Percentiles rank a stretch among this genome's conserved stretches.
phyloP scores from a whole-genome alignment of 2,888 invertebrate genomes.

The Notodonta ziczac region DNA sequence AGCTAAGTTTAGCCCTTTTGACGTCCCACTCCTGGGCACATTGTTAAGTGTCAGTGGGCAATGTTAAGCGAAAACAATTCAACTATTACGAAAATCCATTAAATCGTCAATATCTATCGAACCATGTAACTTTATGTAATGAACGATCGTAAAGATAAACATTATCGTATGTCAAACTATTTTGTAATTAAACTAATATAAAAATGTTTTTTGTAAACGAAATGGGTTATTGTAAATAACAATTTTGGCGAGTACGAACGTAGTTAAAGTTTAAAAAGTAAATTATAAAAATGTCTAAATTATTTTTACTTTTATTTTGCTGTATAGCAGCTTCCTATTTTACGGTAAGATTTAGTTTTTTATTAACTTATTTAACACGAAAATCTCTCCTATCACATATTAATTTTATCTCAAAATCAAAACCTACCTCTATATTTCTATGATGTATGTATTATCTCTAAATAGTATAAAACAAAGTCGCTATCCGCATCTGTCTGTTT shows the following conservation, averaged over 20 bases:
- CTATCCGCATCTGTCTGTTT: too few species aligned
- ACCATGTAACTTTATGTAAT: constrained; percentile 5
- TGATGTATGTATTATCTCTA: background rate
- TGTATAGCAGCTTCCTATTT: constrained; percentile 14
- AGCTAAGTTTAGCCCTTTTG: too few species aligned
- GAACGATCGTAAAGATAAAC: constrained; percentile 7
- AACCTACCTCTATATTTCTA: background rate
- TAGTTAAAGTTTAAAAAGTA: constrained; percentile 6
- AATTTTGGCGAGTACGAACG: constrained; percentile 22
- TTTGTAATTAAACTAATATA: constrained; percentile 39
- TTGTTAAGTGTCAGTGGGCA: too few species aligned
- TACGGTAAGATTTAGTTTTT: constrained; percentile 24
- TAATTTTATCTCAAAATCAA: background rate
- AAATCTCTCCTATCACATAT: too few species aligned
- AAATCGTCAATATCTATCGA: background rate
- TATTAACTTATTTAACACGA: background rate
- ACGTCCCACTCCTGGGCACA: too few species aligned
- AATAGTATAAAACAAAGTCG: too few species aligned
- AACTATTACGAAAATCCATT: background rate
- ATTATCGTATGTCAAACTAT: constrained; percentile 17
- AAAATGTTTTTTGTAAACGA: constrained; percentile 20
- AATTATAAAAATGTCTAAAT: constrained; percentile 24
- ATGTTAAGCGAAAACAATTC: too few species aligned
- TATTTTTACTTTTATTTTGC: constrained; percentile 18
- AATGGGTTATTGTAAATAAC: constrained; percentile 34